Evolutionary conservation across 2,113 vertebrate species (phyloP), one percentile per base, ranked within the genome.

Genomic region (Cynoglossus semilaevis): DNA sequence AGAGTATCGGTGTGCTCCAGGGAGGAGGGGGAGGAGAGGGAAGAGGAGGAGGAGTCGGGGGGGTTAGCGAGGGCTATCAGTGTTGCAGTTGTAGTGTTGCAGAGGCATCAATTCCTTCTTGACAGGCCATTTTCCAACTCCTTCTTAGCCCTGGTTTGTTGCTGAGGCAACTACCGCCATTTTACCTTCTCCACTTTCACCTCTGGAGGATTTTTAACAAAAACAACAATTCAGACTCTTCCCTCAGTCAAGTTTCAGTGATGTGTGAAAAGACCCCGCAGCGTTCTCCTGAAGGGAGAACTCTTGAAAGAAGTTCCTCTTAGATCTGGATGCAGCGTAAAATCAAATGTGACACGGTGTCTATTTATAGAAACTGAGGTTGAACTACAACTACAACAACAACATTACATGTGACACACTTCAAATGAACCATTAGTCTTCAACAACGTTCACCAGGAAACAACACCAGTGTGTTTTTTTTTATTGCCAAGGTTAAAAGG

Each of bases 101-200:
- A 86, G 85, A 89, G 80, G 83, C 86, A 90, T 91, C 88, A 89
- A 90, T 89, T 88, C 82, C 71, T 84, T 83, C 72, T 88, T 80
- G 75, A 88, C 87, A 87, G 88, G 87, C 84, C 88, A 89, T 90
- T 90, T 90, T 87, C 82, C 82, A 76, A 70, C 79, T 79, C 79
- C 87, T 85, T 85, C 80, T 80, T 63, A 82, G 83, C 81, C 71
- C 66, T 63, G 77, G 87, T 84, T 86, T 83, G 88, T 91, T 91
- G 85, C 90, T 89, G 87, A 83, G 88, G 89, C 83, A 89, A 90
- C 90, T 81, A 75, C 73, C 84, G 77, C 85, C 88, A 87, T 90
- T 87, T 85, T 86, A 77, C 75, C 74, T 77, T 83, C 72, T 53
- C 66, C 12, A 54, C 48, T 79, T 73, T 71, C 67, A 77, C 74